phyloP scores from a whole-genome alignment of 2,888 invertebrate species.

The Lepidochitona cinerea region DNA sequence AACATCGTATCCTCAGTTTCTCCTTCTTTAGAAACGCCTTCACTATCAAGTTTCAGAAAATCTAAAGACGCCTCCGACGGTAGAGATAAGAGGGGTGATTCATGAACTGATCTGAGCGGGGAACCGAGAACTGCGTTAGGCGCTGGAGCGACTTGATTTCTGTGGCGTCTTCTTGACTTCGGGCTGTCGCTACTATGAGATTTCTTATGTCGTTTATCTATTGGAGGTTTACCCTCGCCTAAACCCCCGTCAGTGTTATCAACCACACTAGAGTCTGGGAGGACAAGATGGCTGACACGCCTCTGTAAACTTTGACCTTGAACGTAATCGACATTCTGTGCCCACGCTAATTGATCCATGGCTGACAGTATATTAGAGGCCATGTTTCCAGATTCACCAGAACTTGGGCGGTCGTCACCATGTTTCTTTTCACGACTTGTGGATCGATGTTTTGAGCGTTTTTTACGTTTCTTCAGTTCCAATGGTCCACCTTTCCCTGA shows the following conservation, averaged over 20 bases:
- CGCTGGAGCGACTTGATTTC: background rate
- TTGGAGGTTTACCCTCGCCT: background rate
- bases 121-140: background rate
- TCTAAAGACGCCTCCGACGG: background rate
- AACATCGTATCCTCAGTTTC: background rate
- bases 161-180: background rate
- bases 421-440: background rate
- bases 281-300: background rate
- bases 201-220: background rate
- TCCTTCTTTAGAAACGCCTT: too few relatives aligned
- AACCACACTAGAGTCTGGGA: background rate
- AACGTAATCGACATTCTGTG: constrained; percentile 78
- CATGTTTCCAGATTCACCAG: background rate
- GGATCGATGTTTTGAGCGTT: background rate
- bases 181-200: background rate
- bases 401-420: background rate
- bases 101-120: background rate
- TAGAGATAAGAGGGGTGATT: background rate
- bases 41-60: background rate
- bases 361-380: constrained; percentile 45
- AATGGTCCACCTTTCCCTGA: constrained; percentile 43
- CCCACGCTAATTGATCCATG: constrained; percentile 79
- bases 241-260: background rate
- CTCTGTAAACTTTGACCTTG: background rate
- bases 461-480: constrained; percentile 25